phyloP scores from a whole-genome alignment of 2,113 vertebrate genomes.

The Anhinga rufa region DNA sequence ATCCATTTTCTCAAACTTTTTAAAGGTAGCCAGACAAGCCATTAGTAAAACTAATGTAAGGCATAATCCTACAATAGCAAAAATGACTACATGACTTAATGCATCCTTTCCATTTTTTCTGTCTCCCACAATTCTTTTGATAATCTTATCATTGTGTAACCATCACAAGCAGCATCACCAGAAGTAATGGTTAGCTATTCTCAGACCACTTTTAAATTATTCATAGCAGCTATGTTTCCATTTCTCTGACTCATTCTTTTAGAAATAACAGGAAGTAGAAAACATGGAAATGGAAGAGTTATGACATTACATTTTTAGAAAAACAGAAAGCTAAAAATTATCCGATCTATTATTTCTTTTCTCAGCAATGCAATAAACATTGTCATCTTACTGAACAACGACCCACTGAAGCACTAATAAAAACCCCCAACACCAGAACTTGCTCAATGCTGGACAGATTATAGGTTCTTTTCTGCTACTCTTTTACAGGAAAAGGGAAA shows the following conservation, averaged over 20 bases:
- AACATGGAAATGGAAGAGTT: constrained; percentile 33
- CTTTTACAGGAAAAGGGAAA: not conserved
- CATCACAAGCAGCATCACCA: constrained; percentile 31
- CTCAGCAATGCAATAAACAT: not conserved
- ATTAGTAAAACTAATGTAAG: constrained; percentile 39
- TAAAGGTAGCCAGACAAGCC: constrained; percentile 16
- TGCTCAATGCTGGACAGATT: not conserved
- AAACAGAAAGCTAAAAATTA: constrained; percentile 34
- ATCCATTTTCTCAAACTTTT: constrained; percentile 26
- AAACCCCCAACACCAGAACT: not conserved
- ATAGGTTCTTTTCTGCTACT: not conserved
- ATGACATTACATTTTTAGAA: constrained; percentile 31
- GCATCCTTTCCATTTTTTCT: constrained; percentile 41
- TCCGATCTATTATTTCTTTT: not conserved
- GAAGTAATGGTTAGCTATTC: constrained; percentile 50
- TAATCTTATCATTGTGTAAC: constrained; percentile 43
- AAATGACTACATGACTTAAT: constrained; percentile 21
- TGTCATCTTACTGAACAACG: not conserved
- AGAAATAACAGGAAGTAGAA: constrained; percentile 19
- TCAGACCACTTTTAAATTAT: constrained; percentile 61
- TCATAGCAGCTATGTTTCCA: constrained; percentile 39
- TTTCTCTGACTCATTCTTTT: constrained; percentile 37
- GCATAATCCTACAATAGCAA: not conserved
- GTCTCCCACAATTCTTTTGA: constrained; percentile 19
- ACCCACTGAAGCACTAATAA: not conserved